Evolutionary conservation across 1,140 invertebrate species (phyloP).

Genomic region (Heliothis subflexa): DNA sequence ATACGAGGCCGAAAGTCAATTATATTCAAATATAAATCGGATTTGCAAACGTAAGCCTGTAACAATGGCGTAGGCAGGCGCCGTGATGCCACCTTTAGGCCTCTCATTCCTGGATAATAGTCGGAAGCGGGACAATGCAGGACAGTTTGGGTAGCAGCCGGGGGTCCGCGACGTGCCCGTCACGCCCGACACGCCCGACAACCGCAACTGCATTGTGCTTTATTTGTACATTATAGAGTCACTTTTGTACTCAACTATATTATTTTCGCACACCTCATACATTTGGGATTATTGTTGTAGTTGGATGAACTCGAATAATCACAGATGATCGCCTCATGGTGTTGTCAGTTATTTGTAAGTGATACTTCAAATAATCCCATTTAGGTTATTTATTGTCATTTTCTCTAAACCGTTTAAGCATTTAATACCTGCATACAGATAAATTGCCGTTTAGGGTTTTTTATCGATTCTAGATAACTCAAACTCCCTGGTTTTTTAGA

Average conservation of each 20-base stretch:
- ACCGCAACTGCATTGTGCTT: slow-evolving; percentile 54
- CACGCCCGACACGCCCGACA: slow-evolving; percentile 53
- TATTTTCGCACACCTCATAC: slow-evolving; percentile 20
- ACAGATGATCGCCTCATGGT: slow-evolving; percentile 4
- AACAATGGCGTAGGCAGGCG: slow-evolving; percentile 78
- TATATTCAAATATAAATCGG: slow-evolving; percentile 86
- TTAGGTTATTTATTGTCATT: background rate
- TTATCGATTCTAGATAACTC: too few species aligned
- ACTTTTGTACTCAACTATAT: slow-evolving; percentile 50
- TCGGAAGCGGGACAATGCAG: slow-evolving; percentile 58
- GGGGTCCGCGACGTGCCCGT: slow-evolving; percentile 48
- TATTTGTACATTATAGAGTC: slow-evolving; percentile 62
- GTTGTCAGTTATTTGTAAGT: slow-evolving; percentile 2
- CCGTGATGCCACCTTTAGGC: slow-evolving; percentile 64
- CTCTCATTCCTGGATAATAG: slow-evolving; percentile 58
- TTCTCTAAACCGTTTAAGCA: background rate
- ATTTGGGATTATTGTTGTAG: slow-evolving; percentile 35
- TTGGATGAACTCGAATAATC: slow-evolving; percentile 49
- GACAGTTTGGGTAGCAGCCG: slow-evolving; percentile 53
- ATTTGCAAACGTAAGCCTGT: slow-evolving; percentile 83
- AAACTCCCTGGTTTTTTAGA: too few species aligned
- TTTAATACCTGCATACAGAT: too few species aligned
- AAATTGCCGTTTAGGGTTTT: too few species aligned
- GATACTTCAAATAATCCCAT: slow-evolving; percentile 4
- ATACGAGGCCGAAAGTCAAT: slow-evolving; percentile 83